Base-by-base conservation (phyloP, 2,888 invertebrate species). In the Heliconius cydno region DNA sequence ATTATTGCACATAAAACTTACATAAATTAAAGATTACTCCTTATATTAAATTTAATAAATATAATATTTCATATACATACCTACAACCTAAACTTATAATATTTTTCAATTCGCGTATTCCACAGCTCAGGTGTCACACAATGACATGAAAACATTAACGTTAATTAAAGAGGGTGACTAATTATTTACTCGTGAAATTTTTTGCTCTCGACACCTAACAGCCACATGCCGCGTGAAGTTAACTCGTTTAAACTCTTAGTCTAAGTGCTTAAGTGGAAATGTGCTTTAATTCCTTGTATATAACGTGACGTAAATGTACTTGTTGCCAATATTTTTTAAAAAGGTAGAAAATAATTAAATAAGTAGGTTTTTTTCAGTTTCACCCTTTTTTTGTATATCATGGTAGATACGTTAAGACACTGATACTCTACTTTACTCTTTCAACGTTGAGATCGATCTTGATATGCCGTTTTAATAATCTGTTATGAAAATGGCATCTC, bases 241-340 rank as follows among this genome's bases (percentile, higher is more conserved):
- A 75, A 75, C 75, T 75, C 75, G 75, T 65, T 75, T 75, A 65
- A 75, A 75, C 75, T 75, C 75, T 75, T 75, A 65, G 41, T 38
- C 41, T 75, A 38, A 75, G 75, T 41, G 75, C 75, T 65, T 75
- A 75, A 75, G 75, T 75, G 75, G 65, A 41, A 41, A 28, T 75
- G 25, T 41, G 65, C 25, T 75, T 46, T 12, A 75, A 63, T 65
- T 75, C 41, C 65, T 65, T 65, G 52, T 72, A 74, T 73, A 74
- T 60, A 57, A 25, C 63, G 60, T 75, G 38, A 63, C 28, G 34
- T 65, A 22, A 75, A 25, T 65, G 28, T 65, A 41, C 65, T 65
- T 65, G 28, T 46, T 22, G 65, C 7, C 38, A 65, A 65, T 65
- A 30, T 30, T 65, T 65, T 60, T 60, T n/a, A 60, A 60, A 57